Conservation (phyloP, 1,140 invertebrate species). For the Phthorimaea operculella region DNA sequence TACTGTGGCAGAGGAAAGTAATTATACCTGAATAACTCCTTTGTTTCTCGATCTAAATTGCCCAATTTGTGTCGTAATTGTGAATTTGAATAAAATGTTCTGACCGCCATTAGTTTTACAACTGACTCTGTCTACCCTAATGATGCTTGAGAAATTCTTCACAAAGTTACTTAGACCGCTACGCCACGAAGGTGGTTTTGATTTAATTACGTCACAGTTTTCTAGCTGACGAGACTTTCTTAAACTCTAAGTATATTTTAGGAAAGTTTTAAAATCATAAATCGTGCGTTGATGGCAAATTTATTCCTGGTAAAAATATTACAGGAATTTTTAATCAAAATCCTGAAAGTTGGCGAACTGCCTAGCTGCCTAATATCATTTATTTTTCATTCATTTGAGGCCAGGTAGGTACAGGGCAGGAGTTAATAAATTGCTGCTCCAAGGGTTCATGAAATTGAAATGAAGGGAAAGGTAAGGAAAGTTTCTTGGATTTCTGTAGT, state of each 20-base stretch:
- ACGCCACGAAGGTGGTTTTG: too few relatives aligned
- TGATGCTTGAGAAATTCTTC: neutral
- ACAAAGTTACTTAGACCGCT: neutral
- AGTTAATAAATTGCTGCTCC: neutral
- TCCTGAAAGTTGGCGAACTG: neutral
- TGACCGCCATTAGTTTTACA: neutral
- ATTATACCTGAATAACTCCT: too few relatives aligned
- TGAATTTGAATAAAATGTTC: neutral
- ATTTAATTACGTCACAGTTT: too few relatives aligned
- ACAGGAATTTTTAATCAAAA: neutral
- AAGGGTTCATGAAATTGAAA: slow-evolving; percentile 1
- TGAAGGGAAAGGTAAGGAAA: neutral
- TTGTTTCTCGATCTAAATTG: neutral
- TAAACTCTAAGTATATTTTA: too few relatives aligned
- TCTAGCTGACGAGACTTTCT: too few relatives aligned
- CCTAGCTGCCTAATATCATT: neutral
- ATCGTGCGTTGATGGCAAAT: too few relatives aligned
- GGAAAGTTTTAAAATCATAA: too few relatives aligned
- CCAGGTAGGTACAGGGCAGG: neutral
- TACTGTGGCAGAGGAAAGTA: too few relatives aligned
- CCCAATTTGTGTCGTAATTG: neutral
- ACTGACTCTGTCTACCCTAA: neutral
- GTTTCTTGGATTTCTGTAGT: too few relatives aligned
- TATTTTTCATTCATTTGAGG: neutral
- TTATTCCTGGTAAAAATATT: too few relatives aligned